Base-by-base conservation (phyloP, 2,113 vertebrate species). In the Eurypyga helias region DNA sequence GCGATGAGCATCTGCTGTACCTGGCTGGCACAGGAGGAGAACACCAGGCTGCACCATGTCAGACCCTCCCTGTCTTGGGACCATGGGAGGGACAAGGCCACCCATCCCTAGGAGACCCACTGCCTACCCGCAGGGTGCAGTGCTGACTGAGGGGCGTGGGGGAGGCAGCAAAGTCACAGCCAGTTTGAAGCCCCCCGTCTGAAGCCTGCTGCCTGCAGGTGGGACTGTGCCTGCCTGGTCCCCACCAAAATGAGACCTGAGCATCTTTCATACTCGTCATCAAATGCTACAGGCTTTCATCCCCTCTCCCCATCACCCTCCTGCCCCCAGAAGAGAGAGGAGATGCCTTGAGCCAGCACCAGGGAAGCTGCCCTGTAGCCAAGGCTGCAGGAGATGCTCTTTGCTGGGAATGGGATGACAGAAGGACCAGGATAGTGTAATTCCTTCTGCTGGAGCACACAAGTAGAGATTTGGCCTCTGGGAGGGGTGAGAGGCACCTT, bases 61-160 rank as follows among this genome's bases (percentile, higher is more conserved):
- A 72, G 25, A 14, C 33, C 25, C 21, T 66, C 34, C 62, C 49
- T 75, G 31, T 48, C 25, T 20, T 21, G 54, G 55, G 19, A 28
- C 45, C 3, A 10, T 26, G 9, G 4, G 29, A 14, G 52, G 36
- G 41, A 52, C 58, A 48, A 7, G 36, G 31, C n/a, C 75, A 62
- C 36, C 34, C 29, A 0, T 10, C 2, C 17, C 67, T 48, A 8
- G 3, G 11, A 79, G 38, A 25, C 33, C 19, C 28, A 6, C 38
- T 0, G 0, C 7, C 3, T 60, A n/a, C 49, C 54, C 13, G 3
- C 20, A 33, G n/a, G 18, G 17, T 16, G 64, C 85, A 15, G 60
- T 1, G 26, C 51, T 65, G 38, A 4, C 31, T 49, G 5, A 34
- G 5, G 61, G 46, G 61, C 9, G 25, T 51, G 10, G n/a, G 75